These are phyloP conservation scores for Arnoldichthys spilopterus DNA, from an alignment of 2,797 vertebrate genomes.

Conservation along the genomic window DNA sequence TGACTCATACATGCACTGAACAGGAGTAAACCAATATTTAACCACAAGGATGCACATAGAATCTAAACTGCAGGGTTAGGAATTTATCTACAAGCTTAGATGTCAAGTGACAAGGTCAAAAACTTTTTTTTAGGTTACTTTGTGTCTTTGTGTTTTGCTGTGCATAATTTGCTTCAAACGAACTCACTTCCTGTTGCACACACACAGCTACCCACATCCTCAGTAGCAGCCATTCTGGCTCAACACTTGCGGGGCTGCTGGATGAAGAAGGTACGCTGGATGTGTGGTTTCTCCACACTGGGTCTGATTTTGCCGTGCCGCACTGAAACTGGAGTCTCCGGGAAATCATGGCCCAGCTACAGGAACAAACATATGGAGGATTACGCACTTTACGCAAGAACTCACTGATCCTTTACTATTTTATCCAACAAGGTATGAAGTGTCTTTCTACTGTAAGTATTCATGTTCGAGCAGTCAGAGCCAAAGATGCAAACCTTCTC, in stretches of 20 bases:
- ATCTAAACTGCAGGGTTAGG: slow-evolving; percentile 25
- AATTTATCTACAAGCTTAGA: slow-evolving; percentile 10
- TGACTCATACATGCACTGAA: slow-evolving; percentile 3
- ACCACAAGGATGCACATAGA: slow-evolving; percentile 1
- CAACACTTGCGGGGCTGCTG: slow-evolving; percentile 93
- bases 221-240: slow-evolving; percentile 50
- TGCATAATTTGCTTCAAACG: slow-evolving; percentile 35
- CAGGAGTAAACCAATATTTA: background rate
- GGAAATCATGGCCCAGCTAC: slow-evolving; percentile 88
- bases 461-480: background rate
- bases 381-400: too few species aligned
- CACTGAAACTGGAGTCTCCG: slow-evolving; percentile 82
- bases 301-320: slow-evolving; percentile 86
- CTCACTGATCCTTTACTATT: too few species aligned
- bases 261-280: slow-evolving; percentile 81
- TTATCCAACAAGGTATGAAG: too few species aligned
- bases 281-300: slow-evolving; percentile 82
- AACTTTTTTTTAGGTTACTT: slow-evolving; percentile 37
- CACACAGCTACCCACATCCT: slow-evolving; percentile 41
- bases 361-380: slow-evolving; percentile 63
- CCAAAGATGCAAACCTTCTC: slow-evolving; percentile 80
- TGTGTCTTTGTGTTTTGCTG: slow-evolving; percentile 34
- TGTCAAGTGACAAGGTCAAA: slow-evolving; percentile 45
- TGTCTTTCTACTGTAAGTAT: too few species aligned
- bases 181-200: slow-evolving; percentile 54